Evolutionary conservation across 2,113 vertebrate species (phyloP).

Genomic region (Gymnocephalus cernua): DNA sequence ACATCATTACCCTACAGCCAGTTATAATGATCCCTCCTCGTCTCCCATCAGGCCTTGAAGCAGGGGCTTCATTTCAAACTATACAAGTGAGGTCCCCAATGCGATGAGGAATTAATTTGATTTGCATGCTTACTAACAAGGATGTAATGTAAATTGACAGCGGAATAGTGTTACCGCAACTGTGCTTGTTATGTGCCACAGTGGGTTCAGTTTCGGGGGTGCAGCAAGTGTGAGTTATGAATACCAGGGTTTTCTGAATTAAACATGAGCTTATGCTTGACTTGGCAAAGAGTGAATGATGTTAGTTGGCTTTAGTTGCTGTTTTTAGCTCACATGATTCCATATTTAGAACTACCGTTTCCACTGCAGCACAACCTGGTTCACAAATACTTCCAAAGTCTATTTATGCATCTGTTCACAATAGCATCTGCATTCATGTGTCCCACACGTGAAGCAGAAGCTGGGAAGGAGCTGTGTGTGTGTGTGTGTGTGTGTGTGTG

Average conservation of each 20-base stretch:
- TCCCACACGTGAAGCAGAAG: conserved; percentile 20
- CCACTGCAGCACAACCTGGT: conserved; percentile 53
- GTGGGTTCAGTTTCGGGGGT: conserved; percentile 42
- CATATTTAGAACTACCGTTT: conserved; percentile 69
- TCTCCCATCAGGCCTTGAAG: conserved; percentile 30
- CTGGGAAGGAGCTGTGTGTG: conserved; percentile 26
- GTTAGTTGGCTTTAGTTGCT: conserved; percentile 43
- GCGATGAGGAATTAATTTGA: conserved; percentile 58
- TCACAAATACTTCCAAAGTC: conserved; percentile 47
- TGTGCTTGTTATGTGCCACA: conserved; percentile 39
- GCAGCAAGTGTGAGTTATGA: conserved; percentile 49
- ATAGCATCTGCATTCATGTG: conserved; percentile 32
- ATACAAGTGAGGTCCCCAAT: conserved; percentile 18
- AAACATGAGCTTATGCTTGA: conserved; percentile 76
- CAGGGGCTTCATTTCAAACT: conserved; percentile 39
- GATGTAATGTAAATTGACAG: conserved; percentile 67
- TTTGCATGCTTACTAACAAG: conserved; percentile 72
- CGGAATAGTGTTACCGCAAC: conserved; percentile 39
- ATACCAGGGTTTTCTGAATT: conserved; percentile 72
- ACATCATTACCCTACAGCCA: conserved; percentile 26
- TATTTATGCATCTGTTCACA: conserved; percentile 43
- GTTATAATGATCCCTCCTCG: conserved; percentile 34
- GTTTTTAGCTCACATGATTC: conserved; percentile 66
- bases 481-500: too few relatives aligned
- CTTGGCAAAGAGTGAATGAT: conserved; percentile 66